phyloP scores from a whole-genome alignment of 2,888 invertebrate genomes.

The Conomelus anceps region DNA sequence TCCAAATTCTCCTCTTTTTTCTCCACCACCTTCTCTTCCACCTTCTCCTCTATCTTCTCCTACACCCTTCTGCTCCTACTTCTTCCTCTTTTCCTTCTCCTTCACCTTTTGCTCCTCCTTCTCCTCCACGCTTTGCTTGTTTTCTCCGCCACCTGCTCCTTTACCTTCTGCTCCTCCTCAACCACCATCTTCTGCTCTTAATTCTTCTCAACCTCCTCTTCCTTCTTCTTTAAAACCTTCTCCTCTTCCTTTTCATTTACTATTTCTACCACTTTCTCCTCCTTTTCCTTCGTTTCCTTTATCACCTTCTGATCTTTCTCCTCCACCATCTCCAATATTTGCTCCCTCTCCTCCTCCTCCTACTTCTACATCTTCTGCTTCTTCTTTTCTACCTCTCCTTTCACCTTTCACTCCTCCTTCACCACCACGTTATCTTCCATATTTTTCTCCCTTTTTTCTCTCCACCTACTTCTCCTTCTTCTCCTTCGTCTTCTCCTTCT shows the following conservation, averaged over 20 bases:
- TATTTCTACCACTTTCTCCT: neutral
- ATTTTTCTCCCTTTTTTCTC: no score
- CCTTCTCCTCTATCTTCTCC: neutral
- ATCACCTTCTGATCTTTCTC: neutral
- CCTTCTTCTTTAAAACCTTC: slow-evolving; percentile 9
- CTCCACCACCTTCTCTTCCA: neutral
- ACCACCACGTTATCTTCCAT: no score
- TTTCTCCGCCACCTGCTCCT: neutral
- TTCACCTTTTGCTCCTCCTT: neutral
- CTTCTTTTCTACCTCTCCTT: no score
- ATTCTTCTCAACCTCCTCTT: neutral
- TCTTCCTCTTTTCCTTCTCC: neutral
- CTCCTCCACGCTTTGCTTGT: neutral
- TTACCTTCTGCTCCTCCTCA: neutral
- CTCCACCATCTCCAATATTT: neutral
- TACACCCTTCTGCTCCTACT: neutral
- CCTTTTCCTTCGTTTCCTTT: neutral
- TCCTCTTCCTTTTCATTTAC: slow-evolving; percentile 11
- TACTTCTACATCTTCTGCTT: neutral
- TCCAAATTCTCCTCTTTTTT: neutral
- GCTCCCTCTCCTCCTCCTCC: neutral
- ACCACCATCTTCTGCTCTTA: no score
- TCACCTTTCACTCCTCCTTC: no score
- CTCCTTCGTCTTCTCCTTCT: no score
- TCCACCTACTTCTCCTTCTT: no score